These are phyloP conservation scores for Nephrotoma appendiculata DNA, from an alignment of 2,888 invertebrate genomes.

Conservation along the genomic window DNA sequence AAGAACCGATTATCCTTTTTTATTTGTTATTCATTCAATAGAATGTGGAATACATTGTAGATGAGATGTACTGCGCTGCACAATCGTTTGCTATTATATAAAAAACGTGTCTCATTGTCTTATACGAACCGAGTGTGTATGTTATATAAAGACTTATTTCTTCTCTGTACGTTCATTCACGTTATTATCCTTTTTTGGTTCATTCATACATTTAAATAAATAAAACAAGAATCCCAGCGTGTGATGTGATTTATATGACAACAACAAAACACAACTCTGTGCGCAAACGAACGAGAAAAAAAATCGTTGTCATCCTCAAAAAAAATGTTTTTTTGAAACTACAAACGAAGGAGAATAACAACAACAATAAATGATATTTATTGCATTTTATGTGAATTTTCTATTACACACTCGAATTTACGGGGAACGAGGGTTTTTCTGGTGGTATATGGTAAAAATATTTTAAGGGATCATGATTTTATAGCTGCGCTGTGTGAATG, in stretches of 20 bases:
- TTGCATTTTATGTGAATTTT: not conserved
- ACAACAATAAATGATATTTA: not conserved
- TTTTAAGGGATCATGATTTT: not conserved
- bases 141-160: not conserved
- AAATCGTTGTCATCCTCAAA: not conserved
- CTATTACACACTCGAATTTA: not conserved
- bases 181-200: not conserved
- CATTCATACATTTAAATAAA: not conserved
- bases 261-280: not conserved
- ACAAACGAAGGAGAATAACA: not conserved
- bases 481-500: not conserved
- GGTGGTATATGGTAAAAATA: not conserved
- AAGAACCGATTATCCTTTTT: not conserved
- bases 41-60: not conserved
- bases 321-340: not conserved
- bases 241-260: not conserved
- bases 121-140: not conserved
- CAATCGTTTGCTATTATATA: not conserved
- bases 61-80: not conserved
- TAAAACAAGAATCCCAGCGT: not conserved
- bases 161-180: not conserved
- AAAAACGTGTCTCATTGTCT: not conserved
- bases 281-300: not conserved
- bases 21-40: not conserved
- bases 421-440: not conserved